Evolutionary conservation across 2,888 invertebrate species (phyloP).

Genomic region (Drosophila lacicola): DNA sequence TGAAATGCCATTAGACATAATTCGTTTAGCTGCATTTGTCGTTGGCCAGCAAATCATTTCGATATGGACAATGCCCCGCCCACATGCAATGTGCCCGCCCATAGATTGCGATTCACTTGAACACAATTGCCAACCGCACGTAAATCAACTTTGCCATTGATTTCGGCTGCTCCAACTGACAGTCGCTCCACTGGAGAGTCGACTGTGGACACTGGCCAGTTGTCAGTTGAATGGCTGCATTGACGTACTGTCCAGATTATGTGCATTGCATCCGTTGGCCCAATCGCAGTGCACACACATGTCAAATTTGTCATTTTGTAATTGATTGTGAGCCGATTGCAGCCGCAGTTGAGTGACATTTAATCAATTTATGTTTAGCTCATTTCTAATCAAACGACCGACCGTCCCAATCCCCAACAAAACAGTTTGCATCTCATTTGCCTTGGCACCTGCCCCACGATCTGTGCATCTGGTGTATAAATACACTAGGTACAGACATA

Average conservation of each 20-base stretch:
- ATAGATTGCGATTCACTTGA: constrained; percentile 56
- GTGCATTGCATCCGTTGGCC: constrained; percentile 51
- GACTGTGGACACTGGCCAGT: constrained; percentile 17
- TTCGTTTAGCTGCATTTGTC: constrained; percentile 79
- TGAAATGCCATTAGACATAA: constrained; percentile 80
- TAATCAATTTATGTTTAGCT: constrained; percentile 69
- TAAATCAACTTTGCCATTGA: constrained; percentile 78
- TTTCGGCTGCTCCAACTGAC: constrained; percentile 62
- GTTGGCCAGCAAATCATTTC: constrained; percentile 61
- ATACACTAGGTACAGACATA: constrained; percentile 28
- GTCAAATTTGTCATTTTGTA: constrained; percentile 75
- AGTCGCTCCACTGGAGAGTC: constrained; percentile 26
- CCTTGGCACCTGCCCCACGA: constrained; percentile 41
- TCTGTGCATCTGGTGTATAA: constrained; percentile 29
- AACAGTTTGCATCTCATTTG: constrained; percentile 23
- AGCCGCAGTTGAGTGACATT: constrained; percentile 59
- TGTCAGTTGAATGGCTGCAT: constrained; percentile 35
- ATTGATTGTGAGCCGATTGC: constrained; percentile 71
- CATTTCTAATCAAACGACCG: constrained; percentile 43
- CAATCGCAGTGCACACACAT: constrained; percentile 34
- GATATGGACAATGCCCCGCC: constrained; percentile 50
- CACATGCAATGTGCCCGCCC: constrained; percentile 12
- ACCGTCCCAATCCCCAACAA: neutral
- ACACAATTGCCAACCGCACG: constrained; percentile 74
- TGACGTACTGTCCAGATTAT: constrained; percentile 74